Evolutionary conservation across 2,888 invertebrate genomes (phyloP).

Genomic region (Orchesella flavescens): DNA sequence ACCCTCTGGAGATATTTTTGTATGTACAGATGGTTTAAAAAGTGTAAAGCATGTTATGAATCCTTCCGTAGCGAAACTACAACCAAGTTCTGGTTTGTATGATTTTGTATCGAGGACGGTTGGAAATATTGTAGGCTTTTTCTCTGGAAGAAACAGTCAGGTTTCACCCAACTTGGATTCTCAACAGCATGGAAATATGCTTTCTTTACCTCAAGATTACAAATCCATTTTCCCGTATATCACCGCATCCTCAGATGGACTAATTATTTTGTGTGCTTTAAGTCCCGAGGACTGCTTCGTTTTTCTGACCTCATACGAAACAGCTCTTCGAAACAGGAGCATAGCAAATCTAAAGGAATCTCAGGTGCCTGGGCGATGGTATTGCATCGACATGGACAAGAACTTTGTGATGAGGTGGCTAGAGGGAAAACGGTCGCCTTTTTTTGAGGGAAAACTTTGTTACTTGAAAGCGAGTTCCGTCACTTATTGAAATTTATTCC

Average conservation of each 20-base stretch:
- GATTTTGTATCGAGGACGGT: background rate
- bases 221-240: conserved; percentile 30
- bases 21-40: conserved; percentile 31
- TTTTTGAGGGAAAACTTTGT: conserved; percentile 33
- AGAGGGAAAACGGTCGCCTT: conserved; percentile 7
- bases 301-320: conserved; percentile 39
- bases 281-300: conserved; percentile 46
- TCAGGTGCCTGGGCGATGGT: conserved; percentile 44
- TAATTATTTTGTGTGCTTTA: conserved; percentile 40
- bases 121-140: background rate
- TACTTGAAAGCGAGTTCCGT: background rate
- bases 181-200: background rate
- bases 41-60: conserved; percentile 23
- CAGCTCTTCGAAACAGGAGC: conserved; percentile 26
- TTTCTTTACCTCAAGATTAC: background rate
- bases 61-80: conserved; percentile 32
- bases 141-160: conserved; percentile 11
- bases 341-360: conserved; percentile 24
- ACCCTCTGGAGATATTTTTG: conserved; percentile 38
- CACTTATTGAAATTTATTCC: background rate
- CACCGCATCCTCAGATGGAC: conserved; percentile 27
- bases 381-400: conserved; percentile 45
- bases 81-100: conserved; percentile 18
- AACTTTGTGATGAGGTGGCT: conserved; percentile 41
- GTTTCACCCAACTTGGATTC: background rate